Percentiles rank a stretch among this genome's conserved stretches.
Conservation (phyloP, 2,888 invertebrate genomes). For the Hirtodrosophila cameraria region DNA sequence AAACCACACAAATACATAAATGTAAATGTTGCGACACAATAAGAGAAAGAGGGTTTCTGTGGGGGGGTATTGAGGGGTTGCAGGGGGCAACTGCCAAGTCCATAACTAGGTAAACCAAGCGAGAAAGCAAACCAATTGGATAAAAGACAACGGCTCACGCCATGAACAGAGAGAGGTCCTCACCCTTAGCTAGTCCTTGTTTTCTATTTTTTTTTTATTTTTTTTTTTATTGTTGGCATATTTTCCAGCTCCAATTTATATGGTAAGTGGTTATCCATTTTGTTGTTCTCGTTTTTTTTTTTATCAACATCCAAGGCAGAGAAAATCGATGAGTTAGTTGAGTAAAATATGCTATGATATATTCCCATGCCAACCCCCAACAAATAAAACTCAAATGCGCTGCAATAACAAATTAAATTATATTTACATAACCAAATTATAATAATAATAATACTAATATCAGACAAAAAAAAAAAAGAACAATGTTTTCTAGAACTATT, state of each 20-base stretch:
- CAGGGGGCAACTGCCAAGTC: constrained; percentile 6
- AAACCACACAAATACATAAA: constrained; percentile 33
- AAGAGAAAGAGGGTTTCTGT: too few relatives aligned
- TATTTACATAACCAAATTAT: constrained; percentile 67
- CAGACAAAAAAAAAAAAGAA: constrained; percentile 17
- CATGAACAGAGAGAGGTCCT: not conserved
- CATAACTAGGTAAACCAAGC: constrained; percentile 43
- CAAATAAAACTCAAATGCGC: constrained; percentile 31
- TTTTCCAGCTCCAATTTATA: constrained; percentile 74
- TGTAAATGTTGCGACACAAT: constrained; percentile 41
- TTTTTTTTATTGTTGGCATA: constrained; percentile 64
- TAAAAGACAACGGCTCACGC: constrained; percentile 42
- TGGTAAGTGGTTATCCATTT: constrained; percentile 70
- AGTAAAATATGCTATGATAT: constrained; percentile 9
- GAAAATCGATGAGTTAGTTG: constrained; percentile 70
- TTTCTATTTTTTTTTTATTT: constrained; percentile 3
- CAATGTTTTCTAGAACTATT: constrained; percentile 9
- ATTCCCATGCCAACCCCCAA: constrained; percentile 62
- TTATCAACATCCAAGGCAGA: constrained; percentile 51
- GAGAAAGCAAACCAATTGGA: constrained; percentile 38
- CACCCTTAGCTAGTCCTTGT: constrained; percentile 26
- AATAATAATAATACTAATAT: constrained; percentile 38
- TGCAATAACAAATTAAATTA: constrained; percentile 74
- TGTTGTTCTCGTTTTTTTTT: constrained; percentile 63
- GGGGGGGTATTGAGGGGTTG: not conserved